Conservation (phyloP, 2,888 invertebrate genomes). For the Hemaris fuciformis region DNA sequence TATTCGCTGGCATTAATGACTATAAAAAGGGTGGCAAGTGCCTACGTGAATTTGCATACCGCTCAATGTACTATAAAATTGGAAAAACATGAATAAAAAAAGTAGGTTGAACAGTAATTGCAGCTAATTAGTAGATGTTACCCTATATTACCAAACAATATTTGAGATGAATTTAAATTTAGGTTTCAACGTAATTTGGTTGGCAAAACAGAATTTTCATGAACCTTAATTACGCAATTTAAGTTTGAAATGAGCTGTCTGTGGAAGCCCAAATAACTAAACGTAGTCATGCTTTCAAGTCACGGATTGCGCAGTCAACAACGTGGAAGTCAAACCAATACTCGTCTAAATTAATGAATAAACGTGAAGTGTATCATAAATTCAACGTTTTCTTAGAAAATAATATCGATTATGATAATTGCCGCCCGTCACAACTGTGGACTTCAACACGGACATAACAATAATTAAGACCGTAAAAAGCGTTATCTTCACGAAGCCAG, state of each 20-base stretch:
- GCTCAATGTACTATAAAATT: neutral
- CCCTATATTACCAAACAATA: constrained; percentile 22
- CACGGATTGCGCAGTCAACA: neutral
- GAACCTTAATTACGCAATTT: constrained; percentile 37
- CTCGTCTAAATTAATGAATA: neutral
- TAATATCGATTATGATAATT: constrained; percentile 72
- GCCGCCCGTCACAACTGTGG: constrained; percentile 60
- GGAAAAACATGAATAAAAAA: neutral
- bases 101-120: constrained; percentile 25
- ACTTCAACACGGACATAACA: constrained; percentile 60
- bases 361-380: constrained; percentile 7
- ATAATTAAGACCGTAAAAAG: constrained; percentile 73
- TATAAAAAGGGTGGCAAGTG: no score
- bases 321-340: neutral
- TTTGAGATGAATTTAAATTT: constrained; percentile 29
- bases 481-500: constrained; percentile 69
- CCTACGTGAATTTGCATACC: no score
- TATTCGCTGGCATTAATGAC: no score
- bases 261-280: constrained; percentile 14
- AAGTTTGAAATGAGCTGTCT: constrained; percentile 30
- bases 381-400: constrained; percentile 47
- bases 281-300: neutral
- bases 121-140: constrained; percentile 26
- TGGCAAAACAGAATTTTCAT: constrained; percentile 29
- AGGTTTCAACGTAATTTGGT: constrained; percentile 24